Base-by-base conservation (phyloP, 2,797 vertebrate species). In the Sebastes itinus region DNA sequence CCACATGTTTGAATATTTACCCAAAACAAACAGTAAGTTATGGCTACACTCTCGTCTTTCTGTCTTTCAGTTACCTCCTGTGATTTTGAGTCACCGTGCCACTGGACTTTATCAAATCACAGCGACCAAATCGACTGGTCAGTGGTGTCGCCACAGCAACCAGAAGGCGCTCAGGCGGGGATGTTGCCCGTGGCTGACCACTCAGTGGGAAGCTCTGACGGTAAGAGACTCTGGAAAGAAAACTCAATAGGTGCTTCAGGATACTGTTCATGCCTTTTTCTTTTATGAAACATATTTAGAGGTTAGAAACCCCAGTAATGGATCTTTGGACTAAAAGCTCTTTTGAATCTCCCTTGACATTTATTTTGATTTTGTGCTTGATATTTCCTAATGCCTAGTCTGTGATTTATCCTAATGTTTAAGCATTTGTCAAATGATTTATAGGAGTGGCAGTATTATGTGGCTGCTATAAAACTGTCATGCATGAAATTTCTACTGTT, bases 71-170 rank as follows among this genome's bases (percentile, higher is more conserved):
- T 92, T 82, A 82, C 81, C 32, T 93, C 93, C 75, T 98, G 97
- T 88, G 86, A 95, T 92, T 95, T 97, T 55, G 96, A 97, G 79
- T 95, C 96, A 32, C 88, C 78, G 35, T 98, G 97, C 72, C 91
- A 92, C 56, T 98, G 97, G 97, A 94, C 90, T 61, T 90, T 92
- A 1, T 97, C 97, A 77, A 93, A 95, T 83, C 94, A 95, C 86
- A 93, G 81, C 25, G 82, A 87, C 81, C 94, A 89, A 65, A 95
- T 93, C 1, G 97, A 97, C 88, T 98, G 97, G 97, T 87, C 81
- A 5, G 89, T 96, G 22, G 94, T 92, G 81, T 95, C 95, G 20
- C 88, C 93, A 71, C 87, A 88, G 86, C 92, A 93, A 77, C 87
- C 89, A 18, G 68, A 88, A 27, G 87, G 87, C 35, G 64, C 83